These are phyloP conservation scores for Argya squamiceps DNA, from an alignment of 2,797 vertebrate genomes.

Conservation along the genomic window DNA sequence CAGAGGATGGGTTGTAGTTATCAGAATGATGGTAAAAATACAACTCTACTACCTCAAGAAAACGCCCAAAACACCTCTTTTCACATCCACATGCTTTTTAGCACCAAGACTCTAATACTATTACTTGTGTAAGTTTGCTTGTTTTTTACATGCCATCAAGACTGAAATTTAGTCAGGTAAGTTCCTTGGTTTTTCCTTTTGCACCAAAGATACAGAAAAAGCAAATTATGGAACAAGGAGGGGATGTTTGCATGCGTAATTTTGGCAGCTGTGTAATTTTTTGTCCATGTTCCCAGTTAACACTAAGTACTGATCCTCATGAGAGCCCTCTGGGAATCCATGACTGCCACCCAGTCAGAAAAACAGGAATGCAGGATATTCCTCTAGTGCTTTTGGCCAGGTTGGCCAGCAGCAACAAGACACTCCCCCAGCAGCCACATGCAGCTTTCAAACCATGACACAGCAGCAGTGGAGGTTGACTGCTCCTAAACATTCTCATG, in stretches of 20 bases:
- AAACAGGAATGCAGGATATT: neutral
- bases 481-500: neutral
- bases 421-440: neutral
- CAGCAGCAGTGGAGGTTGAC: neutral
- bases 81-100: neutral
- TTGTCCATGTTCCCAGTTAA: neutral
- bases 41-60: neutral
- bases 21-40: neutral
- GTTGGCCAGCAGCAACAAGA: neutral
- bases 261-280: neutral
- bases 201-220: neutral
- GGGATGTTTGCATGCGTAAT: neutral
- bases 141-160: rapidly evolving
- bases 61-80: rapidly evolving
- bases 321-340: neutral
- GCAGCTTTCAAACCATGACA: neutral
- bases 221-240: neutral
- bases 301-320: neutral
- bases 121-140: neutral
- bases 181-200: neutral
- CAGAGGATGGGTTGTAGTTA: neutral
- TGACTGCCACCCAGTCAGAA: neutral
- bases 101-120: neutral
- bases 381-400: neutral
- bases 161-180: neutral